phyloP scores from a whole-genome alignment of 2,113 vertebrate species.

The Illadopsis cleaveri region DNA sequence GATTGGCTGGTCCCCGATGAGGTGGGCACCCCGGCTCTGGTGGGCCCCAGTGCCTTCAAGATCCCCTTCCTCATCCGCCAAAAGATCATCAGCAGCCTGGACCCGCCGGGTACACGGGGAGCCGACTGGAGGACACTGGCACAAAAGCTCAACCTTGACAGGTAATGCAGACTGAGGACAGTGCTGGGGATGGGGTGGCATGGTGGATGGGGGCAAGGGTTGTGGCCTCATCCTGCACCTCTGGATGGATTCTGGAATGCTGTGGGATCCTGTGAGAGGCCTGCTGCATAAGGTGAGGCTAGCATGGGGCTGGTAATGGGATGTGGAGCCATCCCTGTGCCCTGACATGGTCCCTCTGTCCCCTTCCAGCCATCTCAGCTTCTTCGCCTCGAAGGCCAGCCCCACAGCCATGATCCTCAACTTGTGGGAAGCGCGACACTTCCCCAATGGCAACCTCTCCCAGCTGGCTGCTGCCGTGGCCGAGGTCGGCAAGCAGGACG shows the following conservation, averaged over 20 bases:
- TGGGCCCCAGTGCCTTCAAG: conserved; percentile 98
- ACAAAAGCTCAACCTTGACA: conserved; percentile 97
- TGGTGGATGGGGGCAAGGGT: accelerated
- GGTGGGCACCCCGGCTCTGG: conserved; percentile 89
- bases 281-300: background rate
- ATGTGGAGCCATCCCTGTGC: background rate
- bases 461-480: conserved; percentile 95
- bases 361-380: conserved; percentile 90
- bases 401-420: conserved; percentile 98
- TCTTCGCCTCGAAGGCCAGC: conserved; percentile 94
- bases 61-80: conserved; percentile 99
- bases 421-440: conserved; percentile 96
- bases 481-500: conserved; percentile 94
- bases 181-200: background rate
- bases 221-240: background rate
- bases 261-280: background rate
- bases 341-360: background rate
- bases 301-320: accelerated
- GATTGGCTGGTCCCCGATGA: conserved; percentile 85
- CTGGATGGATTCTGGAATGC: background rate
- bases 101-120: conserved; percentile 87
- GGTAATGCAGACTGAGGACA: conserved; percentile 68
- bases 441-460: conserved; percentile 96
- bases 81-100: conserved; percentile 99
- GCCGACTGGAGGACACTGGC: conserved; percentile 96